Base-by-base conservation (phyloP, 2,797 vertebrate species). In the Pachyuromys duprasi region DNA sequence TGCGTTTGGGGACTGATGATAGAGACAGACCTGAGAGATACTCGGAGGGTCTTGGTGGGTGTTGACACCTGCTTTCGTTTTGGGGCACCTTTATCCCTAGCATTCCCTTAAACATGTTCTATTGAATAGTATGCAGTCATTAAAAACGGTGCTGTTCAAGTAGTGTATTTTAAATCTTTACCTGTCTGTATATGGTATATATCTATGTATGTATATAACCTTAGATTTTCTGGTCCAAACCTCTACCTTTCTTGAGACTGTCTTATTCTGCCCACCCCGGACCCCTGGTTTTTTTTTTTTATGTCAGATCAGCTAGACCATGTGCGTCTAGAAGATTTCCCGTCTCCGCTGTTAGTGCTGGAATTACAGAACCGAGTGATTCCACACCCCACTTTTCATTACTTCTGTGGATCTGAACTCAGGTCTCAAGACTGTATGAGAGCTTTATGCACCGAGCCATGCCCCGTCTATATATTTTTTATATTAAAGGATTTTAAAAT, bases 401-500 rank as follows among this genome's bases (percentile, higher is more conserved):
- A n/a, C 45, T n/a, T 84, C 42, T 67, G 63, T 18, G 42, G 31
- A 86, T 7, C 24, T 86, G 82, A 86, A 86, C 63, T 86, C 39
- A 65, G 62, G 60, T 33, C 39, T 83, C 63, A 86, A n/a, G 45
- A 53, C 8, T 69, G 63, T 69, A 24, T 53, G 31, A 57, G 24
- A 11, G n/a, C 2, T 57, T 70, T 86, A 36, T 13, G 45, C 65
- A 86, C 8, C 18, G n/a, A 86, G n/a, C 24, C 17, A 4, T 49
- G 2, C 5, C 63, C 42, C 6, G 14, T 89, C 39, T 89, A 8
- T 78, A 67, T 65, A n/a, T 96, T 95, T 45, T 74, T 62, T 28
- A 92, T 60, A 24, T 24, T 88, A 57, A 86, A 95, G 69, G 63
- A 92, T 90, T 86, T 79, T 63, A 82, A 92, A 91, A 49, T 87